Evolutionary conservation across 2,888 invertebrate genomes (phyloP).

Genomic region (Stenolophus ochropezus): DNA sequence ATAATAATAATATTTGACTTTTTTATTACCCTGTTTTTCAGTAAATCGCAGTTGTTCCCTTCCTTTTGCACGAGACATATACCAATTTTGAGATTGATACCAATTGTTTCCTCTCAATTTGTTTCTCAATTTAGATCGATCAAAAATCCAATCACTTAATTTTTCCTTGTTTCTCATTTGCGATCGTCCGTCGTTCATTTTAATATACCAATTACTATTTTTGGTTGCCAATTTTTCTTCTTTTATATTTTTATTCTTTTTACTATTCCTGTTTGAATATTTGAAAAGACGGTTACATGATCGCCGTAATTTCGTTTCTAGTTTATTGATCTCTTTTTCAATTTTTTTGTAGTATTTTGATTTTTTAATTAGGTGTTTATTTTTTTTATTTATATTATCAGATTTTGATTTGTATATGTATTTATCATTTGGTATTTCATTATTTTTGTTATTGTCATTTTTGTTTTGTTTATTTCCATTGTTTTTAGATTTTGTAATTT

Average conservation of each 20-base stretch:
- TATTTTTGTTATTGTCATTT: conserved; percentile 24
- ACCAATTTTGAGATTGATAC: too few relatives aligned
- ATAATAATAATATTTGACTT: neutral
- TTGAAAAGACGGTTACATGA: conserved; percentile 13
- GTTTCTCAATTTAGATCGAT: conserved; percentile 51
- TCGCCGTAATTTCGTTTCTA: conserved; percentile 40
- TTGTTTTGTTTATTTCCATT: conserved; percentile 9
- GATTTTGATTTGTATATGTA: conserved; percentile 9
- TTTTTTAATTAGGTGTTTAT: conserved; percentile 48
- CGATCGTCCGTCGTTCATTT: conserved; percentile 33
- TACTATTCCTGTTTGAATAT: conserved; percentile 10
- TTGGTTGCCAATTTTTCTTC: neutral
- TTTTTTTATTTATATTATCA: conserved; percentile 36
- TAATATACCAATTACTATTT: conserved; percentile 46
- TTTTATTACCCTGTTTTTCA: neutral
- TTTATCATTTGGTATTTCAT: neutral
- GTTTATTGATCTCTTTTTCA: conserved; percentile 33
- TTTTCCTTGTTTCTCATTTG: conserved; percentile 48
- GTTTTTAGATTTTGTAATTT: neutral
- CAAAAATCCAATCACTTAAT: conserved; percentile 53
- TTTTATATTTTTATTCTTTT: conserved; percentile 17
- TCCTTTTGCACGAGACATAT: conserved; percentile 7
- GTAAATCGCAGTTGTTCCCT: conserved; percentile 35
- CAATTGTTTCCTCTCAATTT: conserved; percentile 26
- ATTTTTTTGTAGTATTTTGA: conserved; percentile 49